These are phyloP conservation scores for Cheilosia vulpina DNA, from an alignment of 2,888 invertebrate genomes.

Conservation along the genomic window DNA sequence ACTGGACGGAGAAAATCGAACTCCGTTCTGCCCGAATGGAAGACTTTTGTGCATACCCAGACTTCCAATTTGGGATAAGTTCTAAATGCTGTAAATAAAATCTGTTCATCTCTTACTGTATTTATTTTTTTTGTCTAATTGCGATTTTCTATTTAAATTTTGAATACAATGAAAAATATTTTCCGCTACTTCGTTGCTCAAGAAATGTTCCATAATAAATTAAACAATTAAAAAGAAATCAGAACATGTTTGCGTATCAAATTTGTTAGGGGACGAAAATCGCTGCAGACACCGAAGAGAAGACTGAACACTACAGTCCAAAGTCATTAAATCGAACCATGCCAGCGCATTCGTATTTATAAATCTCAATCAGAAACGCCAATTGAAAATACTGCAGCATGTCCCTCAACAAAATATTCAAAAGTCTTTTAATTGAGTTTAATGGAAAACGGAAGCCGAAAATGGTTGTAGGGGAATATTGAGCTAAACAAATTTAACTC, in stretches of 20 bases:
- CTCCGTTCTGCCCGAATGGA: conserved; percentile 48
- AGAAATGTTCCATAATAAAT: not conserved
- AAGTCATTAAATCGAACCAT: not conserved
- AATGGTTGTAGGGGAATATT: conserved; percentile 26
- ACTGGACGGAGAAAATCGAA: not conserved
- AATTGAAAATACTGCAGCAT: conserved; percentile 29
- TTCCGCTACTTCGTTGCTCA: not conserved
- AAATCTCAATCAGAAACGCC: conserved; percentile 24
- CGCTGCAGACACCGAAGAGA: not conserved
- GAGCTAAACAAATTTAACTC: conserved; percentile 35
- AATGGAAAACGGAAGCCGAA: conserved; percentile 70
- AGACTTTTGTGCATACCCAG: conserved; percentile 35
- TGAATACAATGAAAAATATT: not conserved
- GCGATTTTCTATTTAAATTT: no score
- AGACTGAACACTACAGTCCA: not conserved
- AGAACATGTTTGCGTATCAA: not conserved
- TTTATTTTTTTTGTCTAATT: no score
- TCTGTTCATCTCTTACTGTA: no score
- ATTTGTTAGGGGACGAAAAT: not conserved
- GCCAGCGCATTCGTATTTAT: conserved; percentile 19
- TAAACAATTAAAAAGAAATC: not conserved
- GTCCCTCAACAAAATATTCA: conserved; percentile 25
- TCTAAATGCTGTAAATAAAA: conserved; percentile 17
- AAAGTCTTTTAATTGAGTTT: conserved; percentile 63
- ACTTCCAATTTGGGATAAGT: conserved; percentile 39